Evolutionary conservation across 1,140 invertebrate species (phyloP).

Genomic region (Vanessa tameamea): DNA sequence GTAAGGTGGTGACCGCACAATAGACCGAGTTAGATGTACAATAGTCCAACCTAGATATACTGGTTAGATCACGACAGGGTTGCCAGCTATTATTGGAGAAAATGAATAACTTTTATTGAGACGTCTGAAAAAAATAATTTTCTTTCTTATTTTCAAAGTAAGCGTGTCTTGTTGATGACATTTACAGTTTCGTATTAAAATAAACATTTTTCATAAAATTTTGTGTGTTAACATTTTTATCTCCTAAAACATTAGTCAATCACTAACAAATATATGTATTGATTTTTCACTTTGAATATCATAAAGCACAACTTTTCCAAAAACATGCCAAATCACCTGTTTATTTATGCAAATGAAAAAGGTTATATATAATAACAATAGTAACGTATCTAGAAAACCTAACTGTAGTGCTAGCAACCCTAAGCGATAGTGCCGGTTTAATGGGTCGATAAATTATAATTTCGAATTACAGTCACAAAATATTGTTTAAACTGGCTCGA

Average conservation of each 20-base stretch:
- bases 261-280: neutral
- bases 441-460: slow-evolving; percentile 45
- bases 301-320: too few relatives aligned
- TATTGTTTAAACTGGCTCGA: slow-evolving; percentile 28
- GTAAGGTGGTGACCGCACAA: slow-evolving; percentile 45
- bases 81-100: neutral
- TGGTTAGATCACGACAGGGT: neutral
- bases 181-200: too few relatives aligned
- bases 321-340: too few relatives aligned
- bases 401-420: neutral
- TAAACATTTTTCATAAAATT: too few relatives aligned
- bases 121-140: too few relatives aligned
- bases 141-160: too few relatives aligned
- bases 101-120: neutral
- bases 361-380: too few relatives aligned
- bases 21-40: slow-evolving; percentile 20
- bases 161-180: too few relatives aligned
- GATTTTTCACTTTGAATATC: too few relatives aligned
- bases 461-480: slow-evolving; percentile 34
- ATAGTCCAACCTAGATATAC: slow-evolving; percentile 8
- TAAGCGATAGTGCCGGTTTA: slow-evolving; percentile 36
- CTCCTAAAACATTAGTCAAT: neutral
- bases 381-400: neutral
- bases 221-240: neutral
- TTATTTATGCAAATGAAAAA: neutral